Conservation (phyloP, 1,140 invertebrate genomes). For the Episyrphus balteatus region DNA sequence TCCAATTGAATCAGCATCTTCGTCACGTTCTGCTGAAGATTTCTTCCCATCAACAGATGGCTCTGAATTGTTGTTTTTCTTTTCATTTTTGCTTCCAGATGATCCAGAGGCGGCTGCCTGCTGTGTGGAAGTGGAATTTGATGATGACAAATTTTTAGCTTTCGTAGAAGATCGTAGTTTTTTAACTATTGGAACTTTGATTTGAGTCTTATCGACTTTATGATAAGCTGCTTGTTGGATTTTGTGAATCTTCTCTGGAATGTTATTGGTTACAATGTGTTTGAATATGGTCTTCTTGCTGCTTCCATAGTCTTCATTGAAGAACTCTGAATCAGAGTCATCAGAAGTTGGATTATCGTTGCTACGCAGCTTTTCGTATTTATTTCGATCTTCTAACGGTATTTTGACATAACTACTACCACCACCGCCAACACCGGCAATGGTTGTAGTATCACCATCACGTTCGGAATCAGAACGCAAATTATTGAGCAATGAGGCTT, state of each 20-base stretch:
- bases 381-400: slow-evolving; percentile 61
- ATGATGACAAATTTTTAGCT: slow-evolving; percentile 35
- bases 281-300: slow-evolving; percentile 35
- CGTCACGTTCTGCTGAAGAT: slow-evolving; percentile 29
- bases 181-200: slow-evolving; percentile 35
- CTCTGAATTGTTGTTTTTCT: slow-evolving; percentile 15
- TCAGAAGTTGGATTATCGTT: slow-evolving; percentile 50
- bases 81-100: slow-evolving; percentile 18
- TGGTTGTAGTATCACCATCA: background rate
- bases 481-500: slow-evolving; percentile 29
- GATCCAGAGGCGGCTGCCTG: slow-evolving; percentile 25
- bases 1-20: slow-evolving; percentile 57
- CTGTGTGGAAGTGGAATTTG: slow-evolving; percentile 19
- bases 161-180: slow-evolving; percentile 30
- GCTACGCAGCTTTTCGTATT: slow-evolving; percentile 62
- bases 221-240: slow-evolving; percentile 38
- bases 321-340: slow-evolving; percentile 39
- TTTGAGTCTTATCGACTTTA: slow-evolving; percentile 36
- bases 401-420: slow-evolving; percentile 44
- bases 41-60: slow-evolving; percentile 17
- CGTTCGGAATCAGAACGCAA: slow-evolving; percentile 27
- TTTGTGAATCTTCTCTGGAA: slow-evolving; percentile 37
- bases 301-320: slow-evolving; percentile 16
- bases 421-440: slow-evolving; percentile 2
- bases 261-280: slow-evolving; percentile 42